Conservation (phyloP, 2,888 invertebrate species). For the Syrista parreyssii region DNA sequence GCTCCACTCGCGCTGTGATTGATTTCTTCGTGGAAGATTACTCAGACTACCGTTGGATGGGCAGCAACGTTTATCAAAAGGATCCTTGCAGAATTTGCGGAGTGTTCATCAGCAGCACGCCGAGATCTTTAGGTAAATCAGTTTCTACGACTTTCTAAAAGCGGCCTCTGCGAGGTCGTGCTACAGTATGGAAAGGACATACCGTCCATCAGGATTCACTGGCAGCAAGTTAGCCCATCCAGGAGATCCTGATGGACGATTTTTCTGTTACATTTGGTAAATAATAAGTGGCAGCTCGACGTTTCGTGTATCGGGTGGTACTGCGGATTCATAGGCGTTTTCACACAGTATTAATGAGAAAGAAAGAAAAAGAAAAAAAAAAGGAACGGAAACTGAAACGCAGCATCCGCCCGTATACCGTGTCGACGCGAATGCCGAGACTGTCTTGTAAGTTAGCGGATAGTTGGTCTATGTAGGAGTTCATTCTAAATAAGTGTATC, state of each 20-base stretch:
- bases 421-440: not conserved
- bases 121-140: not conserved
- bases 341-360: constrained; percentile 25
- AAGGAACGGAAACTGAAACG: not conserved
- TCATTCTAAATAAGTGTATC: constrained; percentile 61
- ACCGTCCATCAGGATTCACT: not conserved
- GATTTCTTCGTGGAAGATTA: not conserved
- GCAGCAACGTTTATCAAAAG: constrained; percentile 28
- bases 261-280: not conserved
- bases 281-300: not conserved
- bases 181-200: not conserved
- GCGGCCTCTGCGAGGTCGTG: not conserved
- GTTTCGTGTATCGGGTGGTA: not conserved
- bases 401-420: not conserved
- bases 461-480: not conserved
- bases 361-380: constrained; percentile 3
- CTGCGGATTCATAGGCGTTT: constrained; percentile 2
- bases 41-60: not conserved
- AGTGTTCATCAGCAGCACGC: constrained; percentile 43
- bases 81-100: constrained; percentile 63
- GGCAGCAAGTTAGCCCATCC: not conserved
- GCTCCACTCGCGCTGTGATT: not conserved
- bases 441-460: not conserved
- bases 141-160: not conserved
- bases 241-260: not conserved